Conservation (phyloP, 1,140 invertebrate species). For the Eumaeus atala region DNA sequence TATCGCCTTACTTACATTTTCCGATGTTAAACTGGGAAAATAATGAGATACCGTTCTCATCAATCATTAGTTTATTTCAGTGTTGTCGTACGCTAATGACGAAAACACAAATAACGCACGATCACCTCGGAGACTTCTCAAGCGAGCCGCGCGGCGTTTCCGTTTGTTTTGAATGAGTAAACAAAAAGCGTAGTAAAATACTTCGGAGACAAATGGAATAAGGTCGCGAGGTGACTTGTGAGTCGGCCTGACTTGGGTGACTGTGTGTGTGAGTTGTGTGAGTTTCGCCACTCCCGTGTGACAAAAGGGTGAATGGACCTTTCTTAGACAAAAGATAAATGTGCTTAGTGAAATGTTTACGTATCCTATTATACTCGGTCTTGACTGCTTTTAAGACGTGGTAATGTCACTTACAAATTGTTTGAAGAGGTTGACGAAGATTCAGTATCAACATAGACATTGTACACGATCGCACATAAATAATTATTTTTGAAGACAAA, state of each 20-base stretch:
- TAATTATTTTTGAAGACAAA: too few species aligned
- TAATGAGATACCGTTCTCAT: not conserved
- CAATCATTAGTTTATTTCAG: constrained; percentile 6
- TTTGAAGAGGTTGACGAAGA: constrained; percentile 8
- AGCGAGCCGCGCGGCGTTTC: constrained; percentile 16
- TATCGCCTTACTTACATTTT: too few species aligned
- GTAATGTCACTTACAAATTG: constrained; percentile 10
- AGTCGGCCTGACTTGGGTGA: not conserved
- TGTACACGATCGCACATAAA: too few species aligned
- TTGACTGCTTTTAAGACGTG: constrained; percentile 24
- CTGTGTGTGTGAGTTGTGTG: constrained; percentile 15
- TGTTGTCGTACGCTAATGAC: constrained; percentile 4
- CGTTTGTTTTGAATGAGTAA: constrained; percentile 25
- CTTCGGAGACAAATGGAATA: constrained; percentile 19
- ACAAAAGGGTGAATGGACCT: constrained; percentile 35
- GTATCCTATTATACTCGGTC: constrained; percentile 26
- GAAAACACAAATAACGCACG: constrained; percentile 19
- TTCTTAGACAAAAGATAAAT: constrained; percentile 38
- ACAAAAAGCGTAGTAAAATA: constrained; percentile 18
- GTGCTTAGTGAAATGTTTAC: constrained; percentile 34
- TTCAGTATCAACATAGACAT: constrained; percentile 3
- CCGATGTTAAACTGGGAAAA: too few species aligned
- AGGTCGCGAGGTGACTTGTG: constrained; percentile 24
- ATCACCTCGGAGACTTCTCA: constrained; percentile 21
- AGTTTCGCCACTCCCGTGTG: constrained; percentile 23